Base-by-base conservation (phyloP, 2,113 vertebrate species). In the Nestor notabilis region DNA sequence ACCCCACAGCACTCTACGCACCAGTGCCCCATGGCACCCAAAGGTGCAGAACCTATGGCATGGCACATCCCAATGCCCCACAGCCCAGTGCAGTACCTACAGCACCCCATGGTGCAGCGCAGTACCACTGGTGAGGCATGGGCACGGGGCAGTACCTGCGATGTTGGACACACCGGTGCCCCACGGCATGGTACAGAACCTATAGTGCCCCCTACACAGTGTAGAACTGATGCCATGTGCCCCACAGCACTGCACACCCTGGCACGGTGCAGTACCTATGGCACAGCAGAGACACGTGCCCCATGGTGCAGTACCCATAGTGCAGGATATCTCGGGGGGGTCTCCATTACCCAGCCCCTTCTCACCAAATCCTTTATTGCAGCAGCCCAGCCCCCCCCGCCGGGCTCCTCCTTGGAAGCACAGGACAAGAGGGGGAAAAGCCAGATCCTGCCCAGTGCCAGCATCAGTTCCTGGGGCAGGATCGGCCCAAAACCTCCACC, bases 321-420 rank as follows among this genome's bases (percentile, higher is more conserved):
- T 39, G 39, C 53, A 70, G 27, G 39, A 39, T 66, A 24, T n/a
- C 31, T 43, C 43, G 37, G 49, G 41, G 60, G 37, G 24, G 28
- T 44, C 44, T 81, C 68, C 89, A 95, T 65, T 83, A 83, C 95
- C 89, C 90, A 6, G 65, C 89, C 93, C 96, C 90, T 68, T 89
- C 69, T 91, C 90, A 94, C 94, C 77, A 72, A 94, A 65, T 87
- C 84, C 74, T 58, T 96, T 96, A 96, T 96, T 96, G 94, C 95
- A 58, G 13, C 61, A 44, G 91, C 92, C 91, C 93, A 92, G 84
- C 7, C 37, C 63, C 47, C 78, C 3, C 0, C 33, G 5, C n/a
- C 29, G 10, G 79, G 78, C 31, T 74, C 64, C 72, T n/a, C 70
- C 80, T 76, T 74, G 94, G 90, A 81, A 91, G 88, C 90, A 33